Evolutionary conservation across 2,888 invertebrate species (phyloP).

Genomic region (Synergus laeviventris): DNA sequence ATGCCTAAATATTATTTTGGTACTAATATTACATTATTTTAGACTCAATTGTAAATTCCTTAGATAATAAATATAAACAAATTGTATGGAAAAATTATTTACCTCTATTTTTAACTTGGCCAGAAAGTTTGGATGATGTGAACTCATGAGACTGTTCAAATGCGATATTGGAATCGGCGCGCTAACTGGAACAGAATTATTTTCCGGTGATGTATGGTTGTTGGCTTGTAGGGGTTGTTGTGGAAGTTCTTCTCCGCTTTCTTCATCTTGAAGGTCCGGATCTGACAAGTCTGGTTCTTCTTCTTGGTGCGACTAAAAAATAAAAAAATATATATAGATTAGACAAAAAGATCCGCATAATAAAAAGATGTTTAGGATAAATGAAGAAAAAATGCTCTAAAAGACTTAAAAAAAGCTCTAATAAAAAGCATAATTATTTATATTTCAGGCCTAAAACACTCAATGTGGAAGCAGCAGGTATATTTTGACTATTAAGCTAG

Average conservation of each 20-base stretch:
- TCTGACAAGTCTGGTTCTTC: constrained; percentile 77
- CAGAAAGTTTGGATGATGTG: constrained; percentile 78
- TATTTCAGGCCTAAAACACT: background rate
- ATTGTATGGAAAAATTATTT: constrained; percentile 46
- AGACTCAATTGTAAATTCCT: too few relatives aligned
- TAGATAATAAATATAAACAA: background rate
- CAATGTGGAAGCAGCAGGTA: background rate
- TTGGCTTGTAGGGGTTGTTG: constrained; percentile 70
- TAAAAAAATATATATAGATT: constrained; percentile 48
- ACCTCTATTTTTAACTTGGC: constrained; percentile 74
- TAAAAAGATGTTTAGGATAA: too few relatives aligned
- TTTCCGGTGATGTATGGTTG: constrained; percentile 67
- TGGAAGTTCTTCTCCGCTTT: constrained; percentile 76
- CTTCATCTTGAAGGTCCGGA: constrained; percentile 78
- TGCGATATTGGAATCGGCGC: constrained; percentile 74
- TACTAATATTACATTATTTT: too few relatives aligned
- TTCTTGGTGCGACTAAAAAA: constrained; percentile 79
- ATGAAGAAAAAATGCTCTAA: too few relatives aligned
- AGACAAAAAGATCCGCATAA: background rate
- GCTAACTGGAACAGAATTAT: constrained; percentile 56
- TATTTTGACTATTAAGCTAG: constrained; percentile 14
- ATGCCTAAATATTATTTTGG: too few relatives aligned
- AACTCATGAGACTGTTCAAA: constrained; percentile 78
- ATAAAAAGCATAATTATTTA: background rate
- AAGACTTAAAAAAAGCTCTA: too few relatives aligned